phyloP scores from a whole-genome alignment of 2,888 invertebrate genomes.

The Didymodactylos carnosus region DNA sequence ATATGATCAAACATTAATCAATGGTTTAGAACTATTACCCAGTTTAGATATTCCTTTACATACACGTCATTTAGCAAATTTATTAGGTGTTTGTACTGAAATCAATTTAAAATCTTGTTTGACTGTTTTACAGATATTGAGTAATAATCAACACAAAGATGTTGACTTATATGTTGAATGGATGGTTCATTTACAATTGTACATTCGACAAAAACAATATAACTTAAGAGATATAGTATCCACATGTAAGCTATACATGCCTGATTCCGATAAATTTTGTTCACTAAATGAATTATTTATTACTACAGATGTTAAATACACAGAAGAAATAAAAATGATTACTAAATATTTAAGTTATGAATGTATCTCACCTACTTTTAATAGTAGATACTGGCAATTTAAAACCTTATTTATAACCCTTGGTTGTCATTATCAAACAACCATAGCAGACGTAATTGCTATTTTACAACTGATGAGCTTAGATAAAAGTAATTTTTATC shows the following conservation, averaged over 20 bases:
- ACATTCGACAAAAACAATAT: background rate
- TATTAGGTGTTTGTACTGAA: background rate
- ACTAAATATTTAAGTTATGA: constrained; percentile 2
- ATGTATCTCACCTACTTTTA: background rate
- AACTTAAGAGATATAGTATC: background rate
- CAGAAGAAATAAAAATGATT: background rate
- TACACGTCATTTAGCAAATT: background rate
- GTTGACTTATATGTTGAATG: background rate
- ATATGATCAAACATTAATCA: background rate
- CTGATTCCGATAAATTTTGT: background rate
- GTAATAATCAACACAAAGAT: background rate
- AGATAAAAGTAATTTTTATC: background rate
- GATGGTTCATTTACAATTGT: background rate
- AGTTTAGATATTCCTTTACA: background rate
- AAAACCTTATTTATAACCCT: background rate
- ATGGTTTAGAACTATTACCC: background rate
- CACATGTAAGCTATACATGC: background rate
- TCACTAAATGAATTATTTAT: background rate
- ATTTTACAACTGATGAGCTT: background rate
- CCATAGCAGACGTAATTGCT: background rate
- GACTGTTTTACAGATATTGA: background rate
- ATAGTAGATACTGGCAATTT: background rate
- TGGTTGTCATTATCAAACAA: background rate
- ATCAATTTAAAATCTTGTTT: background rate
- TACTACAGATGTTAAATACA: background rate